phyloP scores from a whole-genome alignment of 2,888 invertebrate species.

The Calameuta filiformis region DNA sequence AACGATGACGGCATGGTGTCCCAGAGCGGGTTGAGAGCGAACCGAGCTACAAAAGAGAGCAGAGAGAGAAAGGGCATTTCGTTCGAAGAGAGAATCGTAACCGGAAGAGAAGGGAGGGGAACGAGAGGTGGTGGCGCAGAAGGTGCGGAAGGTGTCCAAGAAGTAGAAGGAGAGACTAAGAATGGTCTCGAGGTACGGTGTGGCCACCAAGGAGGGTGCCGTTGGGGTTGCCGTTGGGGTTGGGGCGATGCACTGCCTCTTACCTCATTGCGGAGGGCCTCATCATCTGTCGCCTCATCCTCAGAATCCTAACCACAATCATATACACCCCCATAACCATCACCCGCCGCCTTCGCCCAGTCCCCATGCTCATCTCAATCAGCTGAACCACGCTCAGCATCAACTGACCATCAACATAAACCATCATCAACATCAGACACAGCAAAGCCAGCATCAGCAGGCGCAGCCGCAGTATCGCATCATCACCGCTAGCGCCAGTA shows the following conservation, averaged over 20 bases:
- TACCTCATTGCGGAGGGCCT: conserved; percentile 52
- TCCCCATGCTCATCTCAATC: conserved; percentile 55
- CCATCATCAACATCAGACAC: conserved; percentile 56
- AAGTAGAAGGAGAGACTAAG: conserved; percentile 8
- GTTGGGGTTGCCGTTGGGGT: conserved; percentile 58
- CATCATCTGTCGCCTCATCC: conserved; percentile 58
- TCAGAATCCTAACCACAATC: conserved; percentile 56
- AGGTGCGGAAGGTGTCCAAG: background rate
- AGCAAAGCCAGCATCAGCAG: conserved; percentile 48
- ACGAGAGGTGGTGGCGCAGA: background rate
- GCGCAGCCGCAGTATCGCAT: conserved; percentile 57
- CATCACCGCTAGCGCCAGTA: conserved; percentile 54
- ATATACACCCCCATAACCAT: conserved; percentile 57
- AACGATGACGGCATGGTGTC: conserved; percentile 36
- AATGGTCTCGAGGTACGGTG: conserved; percentile 61
- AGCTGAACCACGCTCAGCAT: conserved; percentile 44
- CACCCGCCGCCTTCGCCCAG: conserved; percentile 54
- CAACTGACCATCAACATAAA: conserved; percentile 40
- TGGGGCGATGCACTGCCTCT: conserved; percentile 52
- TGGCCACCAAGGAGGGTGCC: conserved; percentile 56
- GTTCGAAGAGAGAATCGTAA: background rate
- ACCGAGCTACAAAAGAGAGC: conserved; percentile 7
- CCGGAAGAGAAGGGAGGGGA: background rate
- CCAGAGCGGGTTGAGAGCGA: conserved; percentile 34
- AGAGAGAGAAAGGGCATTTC: conserved; percentile 18